Evolutionary conservation across 2,888 invertebrate genomes (phyloP).

Genomic region (Thymelicus sylvestris): DNA sequence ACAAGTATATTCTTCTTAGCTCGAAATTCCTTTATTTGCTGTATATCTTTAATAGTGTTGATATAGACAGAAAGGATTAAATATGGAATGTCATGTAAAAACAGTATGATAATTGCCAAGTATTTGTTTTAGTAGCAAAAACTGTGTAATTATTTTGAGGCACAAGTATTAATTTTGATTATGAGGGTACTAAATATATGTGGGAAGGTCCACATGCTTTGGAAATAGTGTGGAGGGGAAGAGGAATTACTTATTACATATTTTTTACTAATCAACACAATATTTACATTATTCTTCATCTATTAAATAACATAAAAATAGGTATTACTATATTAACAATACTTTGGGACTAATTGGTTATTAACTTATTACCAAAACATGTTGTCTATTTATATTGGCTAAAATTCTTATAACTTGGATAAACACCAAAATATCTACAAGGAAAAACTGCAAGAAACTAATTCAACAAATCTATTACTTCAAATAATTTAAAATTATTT

Average conservation of each 20-base stretch:
- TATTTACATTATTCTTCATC: no score
- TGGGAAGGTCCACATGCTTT: background rate
- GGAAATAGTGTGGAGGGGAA: background rate
- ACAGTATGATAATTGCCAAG: slow-evolving; percentile 6
- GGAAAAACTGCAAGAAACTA: no score
- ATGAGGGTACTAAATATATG: slow-evolving; percentile 6
- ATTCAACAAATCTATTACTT: no score
- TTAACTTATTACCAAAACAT: no score
- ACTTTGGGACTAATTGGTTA: no score
- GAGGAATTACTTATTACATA: background rate
- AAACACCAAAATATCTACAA: no score
- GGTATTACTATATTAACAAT: no score
- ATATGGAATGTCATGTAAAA: slow-evolving; percentile 16
- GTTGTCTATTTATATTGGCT: no score
- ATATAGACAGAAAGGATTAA: slow-evolving; percentile 20
- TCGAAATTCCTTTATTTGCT: slow-evolving; percentile 76
- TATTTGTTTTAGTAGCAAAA: slow-evolving; percentile 10
- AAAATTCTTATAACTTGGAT: no score
- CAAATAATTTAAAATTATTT: no score
- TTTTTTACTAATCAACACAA: no score
- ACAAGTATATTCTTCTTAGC: slow-evolving; percentile 78
- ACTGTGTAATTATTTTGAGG: background rate
- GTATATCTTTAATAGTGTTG: slow-evolving; percentile 47
- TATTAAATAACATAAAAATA: no score
- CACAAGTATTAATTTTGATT: background rate